Evolutionary conservation across 2,113 vertebrate species (phyloP).

Genomic region (Zosterops lateralis): DNA sequence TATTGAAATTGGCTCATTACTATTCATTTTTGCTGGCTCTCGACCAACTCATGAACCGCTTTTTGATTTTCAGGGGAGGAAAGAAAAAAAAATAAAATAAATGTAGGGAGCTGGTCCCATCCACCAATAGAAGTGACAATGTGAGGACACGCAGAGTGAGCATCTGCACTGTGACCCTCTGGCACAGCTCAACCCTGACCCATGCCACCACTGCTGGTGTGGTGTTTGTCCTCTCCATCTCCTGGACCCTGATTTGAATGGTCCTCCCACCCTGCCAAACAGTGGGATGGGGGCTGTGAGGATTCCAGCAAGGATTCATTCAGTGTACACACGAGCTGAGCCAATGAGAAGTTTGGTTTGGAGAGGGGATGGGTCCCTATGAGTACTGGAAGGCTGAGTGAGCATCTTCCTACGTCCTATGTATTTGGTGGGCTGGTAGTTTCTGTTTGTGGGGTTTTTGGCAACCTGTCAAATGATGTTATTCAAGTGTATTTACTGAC

Average conservation of each 20-base stretch:
- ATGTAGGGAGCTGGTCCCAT: conserved; percentile 45
- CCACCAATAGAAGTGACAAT: not conserved
- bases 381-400: not conserved
- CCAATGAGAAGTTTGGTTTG: not conserved
- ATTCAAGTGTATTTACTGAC: not conserved
- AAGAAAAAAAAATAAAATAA: not conserved
- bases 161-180: rapidly evolving
- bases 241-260: not conserved
- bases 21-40: conserved; percentile 78
- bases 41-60: conserved; percentile 75
- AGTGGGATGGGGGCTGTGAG: not conserved
- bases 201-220: rapidly evolving
- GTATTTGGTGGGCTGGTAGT: not conserved
- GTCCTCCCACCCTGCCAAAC: not conserved
- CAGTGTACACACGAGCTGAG: rapidly evolving
- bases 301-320: not conserved
- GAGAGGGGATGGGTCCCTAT: rapidly evolving
- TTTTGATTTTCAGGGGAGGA: conserved; percentile 58
- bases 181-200: not conserved
- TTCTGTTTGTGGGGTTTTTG: not conserved
- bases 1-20: conserved; percentile 79
- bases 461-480: not conserved
- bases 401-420: not conserved
- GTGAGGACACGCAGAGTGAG: rapidly evolving
- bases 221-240: not conserved